These are phyloP conservation scores for Hapalemur alaotrensis DNA, from an alignment of 2,797 vertebrate genomes.

Conservation along the genomic window DNA sequence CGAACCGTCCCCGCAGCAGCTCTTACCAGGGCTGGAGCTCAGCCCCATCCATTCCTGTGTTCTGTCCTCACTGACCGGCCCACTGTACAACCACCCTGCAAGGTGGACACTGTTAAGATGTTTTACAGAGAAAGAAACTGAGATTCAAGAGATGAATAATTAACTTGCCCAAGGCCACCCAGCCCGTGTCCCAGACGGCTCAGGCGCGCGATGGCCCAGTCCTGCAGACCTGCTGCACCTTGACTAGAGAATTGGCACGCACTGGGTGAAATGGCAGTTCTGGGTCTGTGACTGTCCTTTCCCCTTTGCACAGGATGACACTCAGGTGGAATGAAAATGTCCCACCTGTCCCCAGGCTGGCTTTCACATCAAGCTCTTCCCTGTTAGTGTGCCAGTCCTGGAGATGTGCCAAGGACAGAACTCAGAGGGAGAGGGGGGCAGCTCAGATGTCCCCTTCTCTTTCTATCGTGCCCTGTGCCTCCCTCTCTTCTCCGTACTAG, in stretches of 20 bases:
- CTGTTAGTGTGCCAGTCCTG: too few species aligned
- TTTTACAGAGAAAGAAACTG: neutral
- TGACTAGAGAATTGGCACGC: fast-evolving
- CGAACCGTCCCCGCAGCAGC: fast-evolving
- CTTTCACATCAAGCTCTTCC: neutral
- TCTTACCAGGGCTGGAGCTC: fast-evolving
- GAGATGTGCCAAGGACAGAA: neutral
- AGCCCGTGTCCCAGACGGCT: neutral
- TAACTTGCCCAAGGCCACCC: neutral
- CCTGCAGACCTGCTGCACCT: fast-evolving
- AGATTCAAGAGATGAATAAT: neutral
- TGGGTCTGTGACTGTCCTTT: neutral
- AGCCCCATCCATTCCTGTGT: fast-evolving
- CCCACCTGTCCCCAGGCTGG: neutral
- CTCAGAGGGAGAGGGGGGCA: neutral
- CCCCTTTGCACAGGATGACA: neutral
- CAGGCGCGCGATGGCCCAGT: fast-evolving
- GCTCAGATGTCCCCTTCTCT: too few species aligned
- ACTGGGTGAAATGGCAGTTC: neutral
- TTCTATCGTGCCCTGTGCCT: neutral
- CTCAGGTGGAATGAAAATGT: too few species aligned
- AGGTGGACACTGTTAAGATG: neutral
- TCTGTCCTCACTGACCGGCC: fast-evolving
- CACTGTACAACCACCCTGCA: fast-evolving
- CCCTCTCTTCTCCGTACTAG: too few species aligned